These are phyloP conservation scores for Onychomys torridus DNA, from an alignment of 2,797 vertebrate genomes.

Conservation along the genomic window DNA sequence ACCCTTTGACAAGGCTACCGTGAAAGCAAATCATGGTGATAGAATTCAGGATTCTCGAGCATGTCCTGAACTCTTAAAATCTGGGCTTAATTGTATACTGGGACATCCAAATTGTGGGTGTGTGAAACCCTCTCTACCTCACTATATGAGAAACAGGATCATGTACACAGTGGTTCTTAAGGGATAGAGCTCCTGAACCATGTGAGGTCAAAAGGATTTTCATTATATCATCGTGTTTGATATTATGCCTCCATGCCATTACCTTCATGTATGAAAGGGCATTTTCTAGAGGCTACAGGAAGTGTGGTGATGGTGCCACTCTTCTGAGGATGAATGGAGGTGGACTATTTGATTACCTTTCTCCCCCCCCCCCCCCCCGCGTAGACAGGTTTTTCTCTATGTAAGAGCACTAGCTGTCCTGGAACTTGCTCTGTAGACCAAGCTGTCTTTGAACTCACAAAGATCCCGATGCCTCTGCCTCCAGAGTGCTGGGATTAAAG, in stretches of 20 bases:
- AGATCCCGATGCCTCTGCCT: too few relatives aligned
- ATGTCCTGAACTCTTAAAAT: not conserved
- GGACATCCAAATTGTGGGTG: not conserved
- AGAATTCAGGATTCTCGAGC: conserved; percentile 27
- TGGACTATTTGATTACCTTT: not conserved
- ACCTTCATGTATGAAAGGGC: not conserved
- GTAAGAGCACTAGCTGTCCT: too few relatives aligned
- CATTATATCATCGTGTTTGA: not conserved
- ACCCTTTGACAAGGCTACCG: not conserved
- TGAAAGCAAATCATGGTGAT: not conserved
- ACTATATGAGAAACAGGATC: not conserved
- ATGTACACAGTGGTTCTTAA: not conserved
- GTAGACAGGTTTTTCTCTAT: too few relatives aligned
- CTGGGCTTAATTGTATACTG: not conserved
- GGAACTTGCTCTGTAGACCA: too few relatives aligned
- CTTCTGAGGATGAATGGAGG: not conserved
- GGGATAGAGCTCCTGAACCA: not conserved
- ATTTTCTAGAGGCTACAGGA: not conserved
- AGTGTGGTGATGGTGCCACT: not conserved
- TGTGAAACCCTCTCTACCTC: not conserved
- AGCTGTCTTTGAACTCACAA: too few relatives aligned
- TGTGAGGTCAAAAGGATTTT: not conserved
- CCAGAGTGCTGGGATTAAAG: too few relatives aligned
- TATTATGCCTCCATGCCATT: not conserved
- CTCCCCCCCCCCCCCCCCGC: not conserved